These are phyloP conservation scores for Timema podura DNA, from an alignment of 2,888 invertebrate genomes.

Conservation along the genomic window DNA sequence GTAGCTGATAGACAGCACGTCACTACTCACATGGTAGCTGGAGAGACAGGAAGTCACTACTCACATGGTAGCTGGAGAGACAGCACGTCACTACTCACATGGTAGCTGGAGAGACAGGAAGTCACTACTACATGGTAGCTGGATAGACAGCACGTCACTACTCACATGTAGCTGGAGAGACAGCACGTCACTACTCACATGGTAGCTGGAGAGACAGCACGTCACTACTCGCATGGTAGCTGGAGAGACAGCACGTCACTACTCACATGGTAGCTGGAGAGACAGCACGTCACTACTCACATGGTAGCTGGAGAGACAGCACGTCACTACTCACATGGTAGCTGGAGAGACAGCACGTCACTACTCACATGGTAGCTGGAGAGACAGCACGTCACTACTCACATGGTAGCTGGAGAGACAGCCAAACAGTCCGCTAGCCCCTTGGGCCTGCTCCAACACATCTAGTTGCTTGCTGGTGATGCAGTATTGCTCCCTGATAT, in stretches of 20 bases:
- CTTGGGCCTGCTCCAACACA: conserved; percentile 62
- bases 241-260: too few relatives aligned
- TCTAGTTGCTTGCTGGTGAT: conserved; percentile 86
- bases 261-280: too few relatives aligned
- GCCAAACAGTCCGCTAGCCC: conserved; percentile 67
- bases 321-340: too few relatives aligned
- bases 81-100: background rate
- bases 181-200: too few relatives aligned
- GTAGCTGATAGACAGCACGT: too few relatives aligned
- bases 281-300: too few relatives aligned
- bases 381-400: conserved; percentile 14
- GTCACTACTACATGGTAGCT: background rate
- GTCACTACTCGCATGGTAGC: too few relatives aligned
- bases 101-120: background rate
- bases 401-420: conserved; percentile 62
- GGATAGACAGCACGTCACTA: background rate
- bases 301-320: too few relatives aligned
- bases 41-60: background rate
- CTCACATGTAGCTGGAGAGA: background rate
- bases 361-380: too few relatives aligned
- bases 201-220: too few relatives aligned
- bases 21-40: too few relatives aligned
- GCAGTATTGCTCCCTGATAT: conserved; percentile 91
- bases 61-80: background rate
- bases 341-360: too few relatives aligned